Evolutionary conservation across 2,113 vertebrate species (phyloP).

Genomic region (Tiliqua scincoides): DNA sequence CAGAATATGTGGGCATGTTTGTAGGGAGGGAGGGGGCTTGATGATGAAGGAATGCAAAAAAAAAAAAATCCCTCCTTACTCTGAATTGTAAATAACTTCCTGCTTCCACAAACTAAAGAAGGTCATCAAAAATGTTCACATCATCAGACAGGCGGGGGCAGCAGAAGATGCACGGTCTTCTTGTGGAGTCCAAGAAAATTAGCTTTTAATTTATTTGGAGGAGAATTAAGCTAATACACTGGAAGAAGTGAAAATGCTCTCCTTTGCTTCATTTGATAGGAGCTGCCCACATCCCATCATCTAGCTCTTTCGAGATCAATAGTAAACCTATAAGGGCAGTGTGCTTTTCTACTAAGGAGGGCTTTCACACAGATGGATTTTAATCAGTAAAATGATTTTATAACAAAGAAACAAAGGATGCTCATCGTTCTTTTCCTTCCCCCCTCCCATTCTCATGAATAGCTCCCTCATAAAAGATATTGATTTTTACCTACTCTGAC

Average conservation of each 20-base stretch:
- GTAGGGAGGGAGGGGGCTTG: constrained; percentile 30
- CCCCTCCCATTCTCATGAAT: constrained; percentile 12
- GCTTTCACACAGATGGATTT: constrained; percentile 57
- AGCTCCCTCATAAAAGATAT: constrained; percentile 50
- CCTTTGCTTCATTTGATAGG: neutral
- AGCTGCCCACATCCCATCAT: neutral
- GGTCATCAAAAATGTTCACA: constrained; percentile 59
- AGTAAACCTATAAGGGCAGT: constrained; percentile 32
- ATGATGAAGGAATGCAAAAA: constrained; percentile 70
- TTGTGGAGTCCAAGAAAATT: constrained; percentile 25
- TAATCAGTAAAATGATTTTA: constrained; percentile 68
- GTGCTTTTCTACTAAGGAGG: neutral
- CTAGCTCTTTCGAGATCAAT: constrained; percentile 43
- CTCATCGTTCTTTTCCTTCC: constrained; percentile 9
- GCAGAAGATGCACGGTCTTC: constrained; percentile 26
- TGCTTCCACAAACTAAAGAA: constrained; percentile 57
- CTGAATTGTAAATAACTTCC: constrained; percentile 71
- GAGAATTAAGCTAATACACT: constrained; percentile 48
- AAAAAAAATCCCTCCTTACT: constrained; percentile 44
- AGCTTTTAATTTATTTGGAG: constrained; percentile 52
- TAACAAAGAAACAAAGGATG: constrained; percentile 69
- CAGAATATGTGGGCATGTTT: constrained; percentile 16
- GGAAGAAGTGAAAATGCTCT: constrained; percentile 35
- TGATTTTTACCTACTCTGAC: constrained; percentile 33
- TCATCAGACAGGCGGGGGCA: constrained; percentile 46